Evolutionary conservation across 2,113 vertebrate species (phyloP).

Genomic region (Oncorhynchus mykiss): DNA sequence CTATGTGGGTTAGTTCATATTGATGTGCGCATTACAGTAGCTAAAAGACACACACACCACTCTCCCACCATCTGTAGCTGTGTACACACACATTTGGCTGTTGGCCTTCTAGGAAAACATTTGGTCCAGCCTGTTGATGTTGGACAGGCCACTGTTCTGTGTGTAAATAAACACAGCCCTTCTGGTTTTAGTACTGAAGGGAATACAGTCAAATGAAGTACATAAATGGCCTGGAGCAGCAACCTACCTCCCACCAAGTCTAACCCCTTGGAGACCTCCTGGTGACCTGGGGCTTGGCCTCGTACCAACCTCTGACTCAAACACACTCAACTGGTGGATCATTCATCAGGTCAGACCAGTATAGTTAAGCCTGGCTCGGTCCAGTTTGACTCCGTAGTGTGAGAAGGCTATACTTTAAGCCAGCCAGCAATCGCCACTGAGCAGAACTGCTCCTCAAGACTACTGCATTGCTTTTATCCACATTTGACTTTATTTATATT

Average conservation of each 20-base stretch:
- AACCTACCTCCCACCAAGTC: constrained; percentile 23
- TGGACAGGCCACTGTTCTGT: constrained; percentile 32
- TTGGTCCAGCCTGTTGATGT: constrained; percentile 39
- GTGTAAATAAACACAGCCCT: not conserved
- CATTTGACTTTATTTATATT: constrained; percentile 63
- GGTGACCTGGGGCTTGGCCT: constrained; percentile 18
- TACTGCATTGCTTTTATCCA: constrained; percentile 57
- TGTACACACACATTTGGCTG: constrained; percentile 33
- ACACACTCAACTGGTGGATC: constrained; percentile 2
- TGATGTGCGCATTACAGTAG: not conserved
- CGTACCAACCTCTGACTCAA: constrained; percentile 26
- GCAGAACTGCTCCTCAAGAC: constrained; percentile 35
- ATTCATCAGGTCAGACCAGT: not conserved
- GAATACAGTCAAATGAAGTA: constrained; percentile 26
- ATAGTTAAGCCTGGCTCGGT: no score
- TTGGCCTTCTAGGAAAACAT: constrained; percentile 23
- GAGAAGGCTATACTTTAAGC: no score
- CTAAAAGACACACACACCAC: constrained; percentile 3
- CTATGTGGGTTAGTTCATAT: not conserved
- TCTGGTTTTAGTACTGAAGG: not conserved
- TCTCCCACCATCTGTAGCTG: not conserved
- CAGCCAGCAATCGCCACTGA: constrained; percentile 31
- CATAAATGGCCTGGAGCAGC: constrained; percentile 11
- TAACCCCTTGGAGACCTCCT: constrained; percentile 2
- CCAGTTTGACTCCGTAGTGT: not conserved